phyloP scores from a whole-genome alignment of 35 echinoderm and acorn worm species.

The Ptychodera flava region DNA sequence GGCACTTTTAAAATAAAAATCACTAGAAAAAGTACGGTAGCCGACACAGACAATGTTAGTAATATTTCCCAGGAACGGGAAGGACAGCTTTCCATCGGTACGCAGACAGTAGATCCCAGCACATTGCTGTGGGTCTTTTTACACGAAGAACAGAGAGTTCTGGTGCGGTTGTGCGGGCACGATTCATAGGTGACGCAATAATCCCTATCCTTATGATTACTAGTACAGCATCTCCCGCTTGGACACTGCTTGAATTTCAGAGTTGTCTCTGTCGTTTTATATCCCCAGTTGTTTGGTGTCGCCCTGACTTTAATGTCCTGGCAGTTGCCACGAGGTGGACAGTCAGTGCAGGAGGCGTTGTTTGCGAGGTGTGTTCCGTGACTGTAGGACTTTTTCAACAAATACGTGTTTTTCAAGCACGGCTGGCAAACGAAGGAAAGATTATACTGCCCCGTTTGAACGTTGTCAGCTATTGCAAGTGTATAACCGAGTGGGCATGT shows the following conservation, averaged over 20 bases:
- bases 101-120: neutral
- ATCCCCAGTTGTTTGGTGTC: neutral
- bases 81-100: neutral
- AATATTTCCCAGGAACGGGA: neutral
- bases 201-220: neutral
- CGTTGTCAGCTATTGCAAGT: neutral
- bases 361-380: neutral
- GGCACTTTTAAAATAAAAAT: neutral
- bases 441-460: neutral
- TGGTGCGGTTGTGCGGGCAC: neutral
- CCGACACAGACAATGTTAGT: neutral
- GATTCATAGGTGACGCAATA: neutral
- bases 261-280: neutral
- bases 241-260: neutral
- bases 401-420: neutral
- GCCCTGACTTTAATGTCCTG: neutral
- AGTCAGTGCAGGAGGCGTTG: neutral
- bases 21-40: neutral
- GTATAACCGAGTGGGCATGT: neutral
- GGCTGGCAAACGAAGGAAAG: neutral
- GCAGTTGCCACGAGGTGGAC: neutral
- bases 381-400: neutral
- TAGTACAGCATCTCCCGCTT: neutral
- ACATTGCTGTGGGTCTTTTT: neutral
- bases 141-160: neutral